phyloP scores from a whole-genome alignment of 1,140 invertebrate species.

The Hydropsyche tenuis region DNA sequence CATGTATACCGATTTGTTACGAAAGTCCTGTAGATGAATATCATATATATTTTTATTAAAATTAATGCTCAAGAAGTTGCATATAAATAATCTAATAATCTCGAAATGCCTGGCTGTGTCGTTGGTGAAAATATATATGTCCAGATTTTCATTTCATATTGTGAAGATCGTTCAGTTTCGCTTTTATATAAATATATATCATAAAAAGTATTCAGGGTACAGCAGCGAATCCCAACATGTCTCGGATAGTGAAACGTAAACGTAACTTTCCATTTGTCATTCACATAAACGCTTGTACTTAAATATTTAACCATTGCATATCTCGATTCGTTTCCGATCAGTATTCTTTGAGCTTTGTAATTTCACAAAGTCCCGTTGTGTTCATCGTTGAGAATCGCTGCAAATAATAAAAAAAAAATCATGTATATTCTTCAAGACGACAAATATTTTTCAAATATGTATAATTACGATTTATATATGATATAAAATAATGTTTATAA shows the following conservation, averaged over 20 bases:
- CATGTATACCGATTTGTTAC: too few relatives aligned
- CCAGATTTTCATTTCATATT: background rate
- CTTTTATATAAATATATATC: constrained; percentile 32
- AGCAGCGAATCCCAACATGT: constrained; percentile 28
- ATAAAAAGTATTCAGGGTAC: constrained; percentile 32
- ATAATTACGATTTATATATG: constrained; percentile 10
- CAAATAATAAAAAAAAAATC: background rate
- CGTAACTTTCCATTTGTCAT: background rate
- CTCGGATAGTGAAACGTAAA: background rate
- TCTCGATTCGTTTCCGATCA: background rate
- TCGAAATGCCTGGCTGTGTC: background rate
- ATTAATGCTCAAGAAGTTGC: too few relatives aligned
- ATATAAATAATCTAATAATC: background rate
- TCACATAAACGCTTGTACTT: background rate
- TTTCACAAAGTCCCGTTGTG: background rate
- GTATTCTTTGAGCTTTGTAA: too few relatives aligned
- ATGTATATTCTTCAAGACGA: constrained; percentile 12
- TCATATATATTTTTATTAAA: too few relatives aligned
- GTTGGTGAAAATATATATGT: background rate
- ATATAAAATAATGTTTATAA: background rate
- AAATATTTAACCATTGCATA: background rate
- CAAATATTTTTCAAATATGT: constrained; percentile 13
- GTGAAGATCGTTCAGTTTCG: background rate
- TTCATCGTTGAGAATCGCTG: constrained; percentile 22
- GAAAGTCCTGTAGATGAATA: too few relatives aligned